Base-by-base conservation (phyloP, 2,113 vertebrate species). In the Ammospiza caudacuta region DNA sequence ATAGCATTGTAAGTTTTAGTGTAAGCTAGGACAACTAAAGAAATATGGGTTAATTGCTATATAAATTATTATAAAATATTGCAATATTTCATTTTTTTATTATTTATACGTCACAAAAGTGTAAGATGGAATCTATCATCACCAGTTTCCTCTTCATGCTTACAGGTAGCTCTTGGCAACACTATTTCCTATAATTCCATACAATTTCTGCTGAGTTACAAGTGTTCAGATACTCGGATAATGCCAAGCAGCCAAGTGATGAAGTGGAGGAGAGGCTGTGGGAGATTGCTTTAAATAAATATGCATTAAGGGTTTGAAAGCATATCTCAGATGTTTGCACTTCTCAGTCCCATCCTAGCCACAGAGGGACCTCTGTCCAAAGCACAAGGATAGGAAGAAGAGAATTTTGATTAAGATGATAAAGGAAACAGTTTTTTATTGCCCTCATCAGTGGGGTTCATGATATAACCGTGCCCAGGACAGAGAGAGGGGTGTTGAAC, bases 391-490 rank as follows among this genome's bases (percentile, higher is more conserved):
- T 49, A 37, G 10, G 11, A 24, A 44, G 22, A 73, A 80, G 31
- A 88, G 7, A 76, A 64, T 73, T 73, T 76, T 10, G 3, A 25
- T 46, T 25, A 49, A 31, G 41, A 15, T 15, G 8, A 16, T 59
- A 64, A 83, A 66, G 43, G 57, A 87, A 58, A 25, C 23, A 64
- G 27, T 8, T 25, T 86, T 83, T 77, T 76, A 49, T 69, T 37
- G 33, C 31, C 6, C 14, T 49, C 9, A 1, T 80, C 23, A 21
- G 9, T 44, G 39, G 19, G 22, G 4, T 4, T 58, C 31, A 5
- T 29, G 59, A 46, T 8, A 11, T 39, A 72, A 39, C 66, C 0
- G 0, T 76, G 63, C 15, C 59, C 20, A 15, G 46, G 28, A 64
- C 31, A 54, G 72, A 35, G 28, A 3, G 10, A 37, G 12, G 5